Base-by-base conservation (phyloP, 1,140 invertebrate genomes). In the Philotrypesis tridentata region DNA sequence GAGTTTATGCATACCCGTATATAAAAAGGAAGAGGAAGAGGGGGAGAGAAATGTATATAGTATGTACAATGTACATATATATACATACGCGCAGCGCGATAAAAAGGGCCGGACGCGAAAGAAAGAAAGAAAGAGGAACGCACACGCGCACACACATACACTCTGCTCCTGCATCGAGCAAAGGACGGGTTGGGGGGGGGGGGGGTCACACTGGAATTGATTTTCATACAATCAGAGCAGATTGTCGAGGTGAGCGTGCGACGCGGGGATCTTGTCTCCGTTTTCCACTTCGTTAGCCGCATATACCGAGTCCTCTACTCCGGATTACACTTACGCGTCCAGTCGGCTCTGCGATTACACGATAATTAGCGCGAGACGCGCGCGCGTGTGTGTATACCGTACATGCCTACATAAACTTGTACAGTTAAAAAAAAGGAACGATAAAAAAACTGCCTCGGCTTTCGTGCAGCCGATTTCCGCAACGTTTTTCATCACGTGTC, bases 101-200 rank as follows among this genome's bases (percentile, higher is more conserved):
- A 65, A 79, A 37, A 75, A 70, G 76, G 68, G 67, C 60, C 63
- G 68, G 61, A 61, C 72, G 63, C 60, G 55, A 82, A 70, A 77
- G 79, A 82, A 80, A 78, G 55, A 82, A 70, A 77, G 79, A 82
- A 80, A 78, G 82, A 78, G 73, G 71, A 81, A 81, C 70, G 71
- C 79, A 65, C 82, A 43, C 40, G 14, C 40, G 7, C 1, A 11
- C 37, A 40, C 37, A 40, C 37, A 40, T 8, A 40, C 37, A 40
- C 7, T 9, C 43, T 48, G 43, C 43, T 17, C 12, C 43, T 0
- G 48, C 33, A 37, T 37, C 33, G 33, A 29, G 17, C 33, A 43
- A 6, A 43, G 75, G 17, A 76, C n/a, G 40, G 78, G 33, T 5
- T 5, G 33, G 33, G 33, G 33, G 33, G 33, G n/a, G 74, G 37